Evolutionary conservation across 2,113 vertebrate genomes (phyloP).

Genomic region (Aegithalos caudatus): DNA sequence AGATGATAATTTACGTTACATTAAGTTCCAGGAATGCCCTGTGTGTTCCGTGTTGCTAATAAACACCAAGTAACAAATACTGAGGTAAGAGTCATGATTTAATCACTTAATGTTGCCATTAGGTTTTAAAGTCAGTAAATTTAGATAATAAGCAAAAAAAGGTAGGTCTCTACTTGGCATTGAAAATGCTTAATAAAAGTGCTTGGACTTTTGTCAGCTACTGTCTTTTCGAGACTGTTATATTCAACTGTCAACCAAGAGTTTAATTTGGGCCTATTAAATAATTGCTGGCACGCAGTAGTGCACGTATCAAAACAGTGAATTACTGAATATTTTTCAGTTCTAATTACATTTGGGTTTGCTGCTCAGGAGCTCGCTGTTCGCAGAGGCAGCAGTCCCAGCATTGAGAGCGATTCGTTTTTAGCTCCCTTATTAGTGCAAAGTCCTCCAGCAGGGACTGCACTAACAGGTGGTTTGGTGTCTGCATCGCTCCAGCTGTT

Average conservation of each 20-base stretch:
- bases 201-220: slow-evolving; percentile 19
- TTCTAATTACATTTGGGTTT: slow-evolving; percentile 45
- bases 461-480: neutral
- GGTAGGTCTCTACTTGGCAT: slow-evolving; percentile 37
- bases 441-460: neutral
- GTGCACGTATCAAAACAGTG: slow-evolving; percentile 6
- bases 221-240: slow-evolving; percentile 36
- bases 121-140: slow-evolving; percentile 50
- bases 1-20: slow-evolving; percentile 1
- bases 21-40: slow-evolving; percentile 30
- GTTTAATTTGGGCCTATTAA: slow-evolving; percentile 49
- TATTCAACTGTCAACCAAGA: slow-evolving; percentile 26
- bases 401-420: neutral
- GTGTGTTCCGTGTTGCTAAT: slow-evolving; percentile 32
- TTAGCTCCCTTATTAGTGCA: neutral
- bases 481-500: neutral
- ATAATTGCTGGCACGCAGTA: slow-evolving; percentile 6
- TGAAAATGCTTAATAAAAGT: slow-evolving; percentile 30
- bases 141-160: slow-evolving; percentile 49
- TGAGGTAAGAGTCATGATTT: slow-evolving; percentile 34
- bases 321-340: slow-evolving; percentile 42
- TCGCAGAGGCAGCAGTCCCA: neutral
- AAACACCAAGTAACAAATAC: slow-evolving; percentile 40
- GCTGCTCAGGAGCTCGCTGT: neutral
- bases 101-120: slow-evolving; percentile 52